Evolutionary conservation across 2,888 invertebrate species (phyloP), one percentile per base, ranked within the genome.

Genomic region (Caenorhabditis macrosperma): DNA sequence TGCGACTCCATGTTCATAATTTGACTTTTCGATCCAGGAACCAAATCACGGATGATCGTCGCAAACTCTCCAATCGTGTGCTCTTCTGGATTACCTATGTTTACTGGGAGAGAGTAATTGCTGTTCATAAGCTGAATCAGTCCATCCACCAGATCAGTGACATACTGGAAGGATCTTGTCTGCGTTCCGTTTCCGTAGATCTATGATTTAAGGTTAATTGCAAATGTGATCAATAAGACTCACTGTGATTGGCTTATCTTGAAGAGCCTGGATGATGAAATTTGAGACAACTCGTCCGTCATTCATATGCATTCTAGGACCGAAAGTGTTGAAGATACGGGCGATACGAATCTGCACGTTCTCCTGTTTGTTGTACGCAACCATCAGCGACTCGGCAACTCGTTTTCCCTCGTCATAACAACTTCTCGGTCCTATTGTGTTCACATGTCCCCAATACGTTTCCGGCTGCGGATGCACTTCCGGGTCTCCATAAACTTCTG

Each of bases 381-480:
- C 97, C 86, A 94, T 94, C 74, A 99, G 92, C 0, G 98, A 96
- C 92, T 99, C 99, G 0, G 98, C 95, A 0, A 98, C 96, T 66
- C 99, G 93, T 92, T 99, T 99, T n/a, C 97, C 98, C 92, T 99
- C 99, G 91, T 99, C 99, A 90, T 99, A 99, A 91, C 99, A 99
- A 0, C 98, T 96, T 74, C 99, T 82, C 0, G 93, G 93, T 12
- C 92, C 93, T 88, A 99, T 97, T 7, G 98, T 97, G 93, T 99
- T 99, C 0, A 99, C 99, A 91, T 99, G 95, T 0, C 99, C 99
- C 97, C 98, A 99, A 52, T 86, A 89, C 0, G 95, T 94, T 92
- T 99, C 99, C 0, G 95, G 94, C 91, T 99, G 99, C 0, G 99
- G 99, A 93, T 99, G 99, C 2, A 88, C 85, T 91, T 95, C 95